Evolutionary conservation across 2,797 vertebrate genomes (phyloP).

Genomic region (Distichodus sexfasciatus): DNA sequence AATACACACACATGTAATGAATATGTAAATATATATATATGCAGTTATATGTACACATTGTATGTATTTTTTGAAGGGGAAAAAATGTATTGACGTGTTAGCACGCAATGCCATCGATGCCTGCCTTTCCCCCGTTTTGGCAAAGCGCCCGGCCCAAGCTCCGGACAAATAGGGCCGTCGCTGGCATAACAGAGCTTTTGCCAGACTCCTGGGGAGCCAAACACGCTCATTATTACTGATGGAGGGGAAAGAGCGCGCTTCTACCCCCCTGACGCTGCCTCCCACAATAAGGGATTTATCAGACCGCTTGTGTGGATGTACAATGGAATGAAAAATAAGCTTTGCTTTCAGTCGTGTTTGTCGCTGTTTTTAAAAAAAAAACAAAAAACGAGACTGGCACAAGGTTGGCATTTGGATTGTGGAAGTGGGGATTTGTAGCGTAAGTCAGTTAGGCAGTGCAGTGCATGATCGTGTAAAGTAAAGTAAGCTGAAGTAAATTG

Average conservation of each 20-base stretch:
- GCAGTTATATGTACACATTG: too few relatives aligned
- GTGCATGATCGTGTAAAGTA: too few relatives aligned
- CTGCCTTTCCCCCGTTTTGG: not conserved
- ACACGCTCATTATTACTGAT: conserved; percentile 39
- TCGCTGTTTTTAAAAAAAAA: too few relatives aligned
- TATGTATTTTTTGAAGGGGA: too few relatives aligned
- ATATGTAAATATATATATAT: too few relatives aligned
- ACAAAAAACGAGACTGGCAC: not conserved
- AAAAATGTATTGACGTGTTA: conserved; percentile 32
- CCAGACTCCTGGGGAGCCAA: conserved; percentile 43
- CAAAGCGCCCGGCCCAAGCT: conserved; percentile 22
- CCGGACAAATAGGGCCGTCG: conserved; percentile 28
- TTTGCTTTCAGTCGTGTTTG: not conserved
- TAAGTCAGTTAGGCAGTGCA: too few relatives aligned
- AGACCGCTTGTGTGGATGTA: conserved; percentile 12
- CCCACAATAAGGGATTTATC: conserved; percentile 26
- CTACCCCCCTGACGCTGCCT: not conserved
- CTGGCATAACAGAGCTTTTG: conserved; percentile 19
- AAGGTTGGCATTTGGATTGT: not conserved
- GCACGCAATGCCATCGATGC: conserved; percentile 16
- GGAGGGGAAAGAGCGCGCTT: conserved; percentile 14
- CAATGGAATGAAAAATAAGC: not conserved
- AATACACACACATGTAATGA: too few relatives aligned
- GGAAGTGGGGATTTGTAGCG: too few relatives aligned
- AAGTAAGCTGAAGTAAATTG: too few relatives aligned